Base-by-base conservation (phyloP, 2,888 invertebrate genomes). In the Timema cristinae region DNA sequence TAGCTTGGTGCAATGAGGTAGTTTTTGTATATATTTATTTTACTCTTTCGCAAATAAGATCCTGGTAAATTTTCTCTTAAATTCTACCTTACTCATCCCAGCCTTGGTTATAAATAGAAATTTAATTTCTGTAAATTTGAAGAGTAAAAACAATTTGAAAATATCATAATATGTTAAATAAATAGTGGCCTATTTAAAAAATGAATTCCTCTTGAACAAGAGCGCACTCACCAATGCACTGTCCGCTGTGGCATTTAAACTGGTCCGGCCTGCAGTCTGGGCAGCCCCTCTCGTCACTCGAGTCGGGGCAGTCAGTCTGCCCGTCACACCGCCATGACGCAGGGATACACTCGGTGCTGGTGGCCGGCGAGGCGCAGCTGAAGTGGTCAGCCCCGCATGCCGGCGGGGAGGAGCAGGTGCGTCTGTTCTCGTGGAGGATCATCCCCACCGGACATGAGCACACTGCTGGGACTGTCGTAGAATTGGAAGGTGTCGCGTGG, bases 401-500 rank as follows among this genome's bases (percentile, higher is more conserved):
- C 0, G 90, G 88, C 13, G 88, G 82, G 0, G 88, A 86, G 11
- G 89, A 85, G 78, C 93, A 93, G 9, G 88, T 89, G 74, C 85
- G 77, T 7, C 75, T 73, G 71, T 84, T 82, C 6, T 78, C 78
- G 68, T 80, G 80, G 68, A 86, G 78, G 77, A 83, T 87, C 76
- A 93, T 83, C 68, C 90, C 90, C 75, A 89, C 86, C 2, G 92
- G 93, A 80, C 95, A 94, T 2, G 93, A 91, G 82, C 95, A 96
- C 73, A 86, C 83, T 32, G 79, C 75, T 52, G 16, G 70, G 32
- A 90, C 87, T 16, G 82, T 84, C 71, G 81, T 81, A 61, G 84
- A 86, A 79, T 82, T 86, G 15, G 83, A 84, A 77, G 76, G 83
- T 71, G 66, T 5, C 54, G 67, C 49, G 78, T 94, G 88, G 80